These are phyloP conservation scores for Azorinus chamasolen DNA, from an alignment of 2,888 invertebrate genomes.

Conservation along the genomic window DNA sequence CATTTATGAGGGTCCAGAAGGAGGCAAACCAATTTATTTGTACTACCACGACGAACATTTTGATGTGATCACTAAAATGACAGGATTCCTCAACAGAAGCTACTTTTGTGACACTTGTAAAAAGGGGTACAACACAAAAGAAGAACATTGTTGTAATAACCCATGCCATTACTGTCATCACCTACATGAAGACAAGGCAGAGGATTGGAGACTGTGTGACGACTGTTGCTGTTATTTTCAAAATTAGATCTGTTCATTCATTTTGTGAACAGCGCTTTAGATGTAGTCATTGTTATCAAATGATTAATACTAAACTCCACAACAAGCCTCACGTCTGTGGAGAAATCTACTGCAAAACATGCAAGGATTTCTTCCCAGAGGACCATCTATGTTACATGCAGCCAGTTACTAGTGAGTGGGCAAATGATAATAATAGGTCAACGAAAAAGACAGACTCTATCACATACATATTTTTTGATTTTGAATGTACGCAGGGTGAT, in stretches of 20 bases:
- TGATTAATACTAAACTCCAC: conserved; percentile 15
- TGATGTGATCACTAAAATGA: conserved; percentile 56
- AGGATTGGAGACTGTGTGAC: conserved; percentile 3
- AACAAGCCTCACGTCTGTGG: conserved; percentile 29
- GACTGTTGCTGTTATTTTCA: conserved; percentile 29
- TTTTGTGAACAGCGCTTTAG: conserved; percentile 31
- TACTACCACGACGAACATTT: conserved; percentile 54
- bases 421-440: too few relatives aligned
- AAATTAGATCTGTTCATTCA: conserved; percentile 23
- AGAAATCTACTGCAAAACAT: conserved; percentile 38
- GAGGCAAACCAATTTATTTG: too few relatives aligned
- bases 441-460: too few relatives aligned
- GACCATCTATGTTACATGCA: conserved; percentile 50
- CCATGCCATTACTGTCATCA: conserved; percentile 27
- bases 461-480: too few relatives aligned
- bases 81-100: conserved; percentile 44
- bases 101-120: conserved; percentile 42
- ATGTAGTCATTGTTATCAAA: conserved; percentile 35
- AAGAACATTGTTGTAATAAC: conserved; percentile 36
- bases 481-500: too few relatives aligned
- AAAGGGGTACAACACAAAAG: conserved; percentile 35
- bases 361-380: conserved; percentile 34
- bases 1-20: too few relatives aligned
- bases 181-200: conserved; percentile 1
- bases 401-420: conserved; percentile 1